These are phyloP conservation scores for Aplysina aerophoba DNA, from an alignment of 37 sponge, comb jelly and placozoan species.

Conservation along the genomic window DNA sequence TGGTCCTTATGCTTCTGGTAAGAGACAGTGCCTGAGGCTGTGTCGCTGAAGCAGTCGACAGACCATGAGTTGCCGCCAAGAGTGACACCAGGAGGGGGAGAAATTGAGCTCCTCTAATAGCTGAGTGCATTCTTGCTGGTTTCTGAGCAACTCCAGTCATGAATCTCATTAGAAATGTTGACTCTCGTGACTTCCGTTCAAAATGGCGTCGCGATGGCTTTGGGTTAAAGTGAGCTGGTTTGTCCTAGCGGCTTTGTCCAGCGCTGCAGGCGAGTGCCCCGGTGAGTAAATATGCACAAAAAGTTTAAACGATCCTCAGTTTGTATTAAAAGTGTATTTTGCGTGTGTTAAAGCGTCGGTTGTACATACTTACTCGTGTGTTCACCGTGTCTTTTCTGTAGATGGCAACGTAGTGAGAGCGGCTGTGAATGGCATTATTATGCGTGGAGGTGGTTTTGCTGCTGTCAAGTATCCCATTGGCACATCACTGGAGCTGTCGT, in stretches of 20 bases:
- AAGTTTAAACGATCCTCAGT: too few species aligned
- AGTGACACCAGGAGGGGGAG: not conserved
- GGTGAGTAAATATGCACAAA: not conserved
- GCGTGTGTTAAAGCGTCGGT: too few species aligned
- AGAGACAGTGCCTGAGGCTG: not conserved
- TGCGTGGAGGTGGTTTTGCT: too few species aligned
- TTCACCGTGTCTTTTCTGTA: too few species aligned
- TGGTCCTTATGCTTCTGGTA: conserved; percentile 8
- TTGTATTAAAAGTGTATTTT: too few species aligned
- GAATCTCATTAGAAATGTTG: conserved; percentile 5
- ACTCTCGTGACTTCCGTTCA: conserved; percentile 1
- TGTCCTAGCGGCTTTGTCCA: too few species aligned
- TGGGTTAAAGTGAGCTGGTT: too few species aligned
- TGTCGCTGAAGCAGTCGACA: not conserved
- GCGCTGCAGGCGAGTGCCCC: not conserved
- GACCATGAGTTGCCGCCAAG: not conserved
- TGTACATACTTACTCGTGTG: too few species aligned
- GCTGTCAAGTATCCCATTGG: too few species aligned
- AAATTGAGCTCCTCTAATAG: not conserved
- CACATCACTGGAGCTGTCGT: too few species aligned
- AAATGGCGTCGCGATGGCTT: not conserved
- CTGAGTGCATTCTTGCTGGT: not conserved
- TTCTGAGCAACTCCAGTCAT: not conserved
- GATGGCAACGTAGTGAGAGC: too few species aligned
- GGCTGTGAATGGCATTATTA: too few species aligned